Percentiles rank a stretch among this genome's conserved stretches.
phyloP scores from a whole-genome alignment of 1,140 invertebrate species.

The Papilio dardanus region DNA sequence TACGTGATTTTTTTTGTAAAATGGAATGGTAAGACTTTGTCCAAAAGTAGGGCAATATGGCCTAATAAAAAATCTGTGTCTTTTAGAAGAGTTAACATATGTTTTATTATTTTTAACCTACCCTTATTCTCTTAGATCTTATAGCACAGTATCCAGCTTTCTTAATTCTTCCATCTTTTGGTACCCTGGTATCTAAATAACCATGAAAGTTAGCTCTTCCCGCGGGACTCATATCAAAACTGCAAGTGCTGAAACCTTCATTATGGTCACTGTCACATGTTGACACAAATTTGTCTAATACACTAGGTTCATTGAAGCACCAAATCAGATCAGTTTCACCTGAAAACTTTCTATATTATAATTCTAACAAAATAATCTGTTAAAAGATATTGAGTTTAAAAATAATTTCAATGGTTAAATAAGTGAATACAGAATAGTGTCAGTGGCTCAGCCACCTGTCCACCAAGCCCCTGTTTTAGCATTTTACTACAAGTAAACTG shows the following conservation, averaged over 20 bases:
- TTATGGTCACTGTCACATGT: constrained; percentile 91
- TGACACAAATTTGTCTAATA: constrained; percentile 88
- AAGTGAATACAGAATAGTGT: no score
- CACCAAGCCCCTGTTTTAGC: no score
- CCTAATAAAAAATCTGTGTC: no score
- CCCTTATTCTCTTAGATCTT: constrained; percentile 84
- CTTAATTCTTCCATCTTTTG: constrained; percentile 90
- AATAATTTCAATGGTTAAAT: no score
- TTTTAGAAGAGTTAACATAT: not conserved
- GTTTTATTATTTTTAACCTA: constrained; percentile 66
- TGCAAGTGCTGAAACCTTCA: constrained; percentile 89
- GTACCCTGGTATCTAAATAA: constrained; percentile 85
- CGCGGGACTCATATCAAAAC: constrained; percentile 84
- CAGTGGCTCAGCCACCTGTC: no score
- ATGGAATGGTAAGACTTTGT: no score
- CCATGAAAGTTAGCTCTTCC: constrained; percentile 92
- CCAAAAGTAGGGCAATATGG: no score
- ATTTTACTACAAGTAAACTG: no score
- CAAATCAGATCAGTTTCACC: constrained; percentile 88
- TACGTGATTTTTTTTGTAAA: no score
- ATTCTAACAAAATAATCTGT: not conserved
- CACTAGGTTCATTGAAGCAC: constrained; percentile 85
- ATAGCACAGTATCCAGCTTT: constrained; percentile 91
- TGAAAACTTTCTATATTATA: constrained; percentile 49
- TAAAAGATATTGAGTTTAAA: no score